Evolutionary conservation across 2,888 invertebrate genomes (phyloP).

Genomic region (Dynastes hyllus): DNA sequence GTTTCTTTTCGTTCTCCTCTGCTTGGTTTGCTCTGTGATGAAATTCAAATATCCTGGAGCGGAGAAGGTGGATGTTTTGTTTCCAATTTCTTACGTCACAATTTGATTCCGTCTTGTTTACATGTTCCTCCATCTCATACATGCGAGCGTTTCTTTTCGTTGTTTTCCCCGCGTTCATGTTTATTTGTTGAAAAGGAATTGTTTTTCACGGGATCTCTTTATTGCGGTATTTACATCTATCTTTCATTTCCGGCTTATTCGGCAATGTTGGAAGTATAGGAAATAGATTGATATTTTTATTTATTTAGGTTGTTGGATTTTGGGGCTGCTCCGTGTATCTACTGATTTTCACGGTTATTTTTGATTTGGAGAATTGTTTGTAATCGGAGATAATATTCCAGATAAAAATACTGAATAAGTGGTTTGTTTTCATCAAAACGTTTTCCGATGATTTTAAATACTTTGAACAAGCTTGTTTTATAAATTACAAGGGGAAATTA

Average conservation of each 20-base stretch:
- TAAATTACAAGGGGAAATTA: too few relatives aligned
- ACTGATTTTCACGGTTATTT: neutral
- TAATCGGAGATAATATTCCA: too few relatives aligned
- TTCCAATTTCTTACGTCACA: constrained; percentile 41
- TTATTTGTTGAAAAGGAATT: constrained; percentile 33
- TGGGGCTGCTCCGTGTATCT: neutral
- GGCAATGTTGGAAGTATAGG: neutral
- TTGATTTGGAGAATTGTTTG: neutral
- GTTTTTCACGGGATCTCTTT: constrained; percentile 36
- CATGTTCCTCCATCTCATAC: constrained; percentile 20
- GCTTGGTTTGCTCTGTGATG: constrained; percentile 24
- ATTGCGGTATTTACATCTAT: constrained; percentile 37
- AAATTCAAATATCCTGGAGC: constrained; percentile 32
- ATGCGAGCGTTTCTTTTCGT: constrained; percentile 4
- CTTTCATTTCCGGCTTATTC: constrained; percentile 11
- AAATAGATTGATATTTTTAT: constrained; percentile 26
- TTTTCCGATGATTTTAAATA: too few relatives aligned
- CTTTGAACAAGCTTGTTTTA: too few relatives aligned
- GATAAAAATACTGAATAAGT: too few relatives aligned
- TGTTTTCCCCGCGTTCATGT: constrained; percentile 23
- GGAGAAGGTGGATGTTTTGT: constrained; percentile 38
- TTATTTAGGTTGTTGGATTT: constrained; percentile 9
- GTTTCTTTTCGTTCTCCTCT: neutral
- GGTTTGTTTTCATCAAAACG: too few relatives aligned
- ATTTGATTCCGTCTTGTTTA: constrained; percentile 36